Evolutionary conservation across 2,797 vertebrate genomes (phyloP).

Genomic region (Sphenopsis melanotis): DNA sequence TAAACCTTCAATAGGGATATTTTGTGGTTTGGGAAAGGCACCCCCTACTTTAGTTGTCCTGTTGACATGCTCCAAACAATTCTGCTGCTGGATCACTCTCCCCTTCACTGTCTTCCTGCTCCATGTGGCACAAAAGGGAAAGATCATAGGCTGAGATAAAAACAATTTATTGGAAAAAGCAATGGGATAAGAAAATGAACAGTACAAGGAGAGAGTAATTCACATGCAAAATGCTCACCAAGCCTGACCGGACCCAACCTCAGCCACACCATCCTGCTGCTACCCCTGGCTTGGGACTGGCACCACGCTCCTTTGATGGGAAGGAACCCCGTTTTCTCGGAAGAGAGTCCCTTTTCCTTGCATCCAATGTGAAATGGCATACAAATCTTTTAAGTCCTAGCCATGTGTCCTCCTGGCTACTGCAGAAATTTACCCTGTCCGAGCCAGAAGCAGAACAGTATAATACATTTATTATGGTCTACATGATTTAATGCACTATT

Average conservation of each 20-base stretch:
- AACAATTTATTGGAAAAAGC: background rate
- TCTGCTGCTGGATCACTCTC: accelerated
- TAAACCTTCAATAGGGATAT: background rate
- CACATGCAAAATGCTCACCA: background rate
- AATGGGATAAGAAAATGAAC: background rate
- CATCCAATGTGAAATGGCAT: accelerated
- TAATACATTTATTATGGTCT: background rate
- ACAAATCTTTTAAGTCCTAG: background rate
- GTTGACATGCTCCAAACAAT: background rate
- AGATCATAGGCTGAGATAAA: background rate
- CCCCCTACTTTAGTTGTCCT: background rate
- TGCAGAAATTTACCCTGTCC: background rate
- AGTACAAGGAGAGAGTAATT: background rate
- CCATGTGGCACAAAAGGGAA: background rate
- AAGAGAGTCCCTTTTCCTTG: accelerated
- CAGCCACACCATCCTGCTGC: accelerated
- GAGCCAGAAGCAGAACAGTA: background rate
- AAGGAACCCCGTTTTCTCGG: background rate
- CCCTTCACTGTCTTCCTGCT: background rate
- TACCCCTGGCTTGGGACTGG: background rate
- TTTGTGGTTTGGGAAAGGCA: background rate
- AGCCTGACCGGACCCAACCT: accelerated
- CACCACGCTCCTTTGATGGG: accelerated
- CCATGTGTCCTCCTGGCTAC: background rate
- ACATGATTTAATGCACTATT: background rate